Evolutionary conservation across 2,113 vertebrate species (phyloP).

Genomic region (Oncorhynchus clarkii): DNA sequence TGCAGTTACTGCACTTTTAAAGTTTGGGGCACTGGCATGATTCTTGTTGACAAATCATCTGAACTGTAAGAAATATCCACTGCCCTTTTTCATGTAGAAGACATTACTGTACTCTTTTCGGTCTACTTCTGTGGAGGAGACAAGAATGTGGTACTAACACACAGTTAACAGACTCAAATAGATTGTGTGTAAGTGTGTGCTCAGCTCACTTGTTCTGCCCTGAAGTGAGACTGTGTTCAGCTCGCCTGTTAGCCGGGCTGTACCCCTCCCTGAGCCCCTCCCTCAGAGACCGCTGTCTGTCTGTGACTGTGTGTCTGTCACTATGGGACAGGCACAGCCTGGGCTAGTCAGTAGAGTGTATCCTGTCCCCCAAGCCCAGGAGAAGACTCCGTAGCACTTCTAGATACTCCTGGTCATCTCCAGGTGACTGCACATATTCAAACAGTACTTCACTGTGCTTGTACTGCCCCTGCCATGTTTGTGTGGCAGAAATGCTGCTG

Average conservation of each 20-base stretch:
- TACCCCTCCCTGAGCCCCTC: too few relatives aligned
- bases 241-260: too few relatives aligned
- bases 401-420: constrained; percentile 63
- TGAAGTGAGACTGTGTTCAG: too few relatives aligned
- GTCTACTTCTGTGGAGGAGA: too few relatives aligned
- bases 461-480: constrained; percentile 51
- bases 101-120: too few relatives aligned
- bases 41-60: too few relatives aligned
- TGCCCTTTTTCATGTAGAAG: too few relatives aligned
- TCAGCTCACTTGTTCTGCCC: not conserved
- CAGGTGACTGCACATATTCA: constrained; percentile 56
- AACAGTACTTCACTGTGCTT: not conserved
- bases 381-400: constrained; percentile 34
- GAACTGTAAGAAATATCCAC: too few relatives aligned
- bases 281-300: not conserved
- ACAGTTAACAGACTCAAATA: not conserved
- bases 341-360: constrained; percentile 18
- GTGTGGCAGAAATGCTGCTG: constrained; percentile 55
- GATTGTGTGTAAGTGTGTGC: not conserved
- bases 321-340: too few relatives aligned
- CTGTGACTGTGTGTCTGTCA: constrained; percentile 7
- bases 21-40: too few relatives aligned
- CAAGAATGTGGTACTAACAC: not conserved
- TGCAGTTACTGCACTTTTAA: too few relatives aligned
- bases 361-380: constrained; percentile 18